These are phyloP conservation scores for Pogonocichla stellata DNA, from an alignment of 2,113 vertebrate species.

Conservation along the genomic window DNA sequence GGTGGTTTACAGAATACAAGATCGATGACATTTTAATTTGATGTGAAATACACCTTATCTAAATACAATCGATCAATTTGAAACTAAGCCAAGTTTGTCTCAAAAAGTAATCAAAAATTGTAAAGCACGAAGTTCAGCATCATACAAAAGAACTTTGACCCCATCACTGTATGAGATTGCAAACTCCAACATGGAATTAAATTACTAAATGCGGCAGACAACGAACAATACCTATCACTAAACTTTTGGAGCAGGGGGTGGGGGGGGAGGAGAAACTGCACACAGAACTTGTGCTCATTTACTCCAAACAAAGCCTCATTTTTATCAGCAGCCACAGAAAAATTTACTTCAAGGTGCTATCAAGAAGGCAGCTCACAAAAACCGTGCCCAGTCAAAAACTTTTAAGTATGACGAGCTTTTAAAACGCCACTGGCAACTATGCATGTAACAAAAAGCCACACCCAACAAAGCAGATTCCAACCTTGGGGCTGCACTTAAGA, in stretches of 20 bases:
- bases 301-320: background rate
- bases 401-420: background rate
- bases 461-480: background rate
- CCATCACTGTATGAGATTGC: accelerated
- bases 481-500: background rate
- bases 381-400: background rate
- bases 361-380: background rate
- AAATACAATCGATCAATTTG: background rate
- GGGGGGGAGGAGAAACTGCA: background rate
- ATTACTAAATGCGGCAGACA: background rate
- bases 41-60: background rate
- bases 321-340: background rate
- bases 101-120: background rate
- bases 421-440: background rate
- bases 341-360: background rate
- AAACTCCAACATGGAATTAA: background rate
- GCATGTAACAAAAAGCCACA: conserved; percentile 11
- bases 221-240: background rate
- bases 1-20: background rate
- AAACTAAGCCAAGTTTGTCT: background rate
- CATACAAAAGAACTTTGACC: background rate
- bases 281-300: background rate
- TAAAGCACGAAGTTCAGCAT: background rate
- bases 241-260: background rate
- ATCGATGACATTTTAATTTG: background rate